Evolutionary conservation across 1,140 invertebrate species (phyloP), one percentile per base, ranked within the genome.

Genomic region (Dendroctonus valens): DNA sequence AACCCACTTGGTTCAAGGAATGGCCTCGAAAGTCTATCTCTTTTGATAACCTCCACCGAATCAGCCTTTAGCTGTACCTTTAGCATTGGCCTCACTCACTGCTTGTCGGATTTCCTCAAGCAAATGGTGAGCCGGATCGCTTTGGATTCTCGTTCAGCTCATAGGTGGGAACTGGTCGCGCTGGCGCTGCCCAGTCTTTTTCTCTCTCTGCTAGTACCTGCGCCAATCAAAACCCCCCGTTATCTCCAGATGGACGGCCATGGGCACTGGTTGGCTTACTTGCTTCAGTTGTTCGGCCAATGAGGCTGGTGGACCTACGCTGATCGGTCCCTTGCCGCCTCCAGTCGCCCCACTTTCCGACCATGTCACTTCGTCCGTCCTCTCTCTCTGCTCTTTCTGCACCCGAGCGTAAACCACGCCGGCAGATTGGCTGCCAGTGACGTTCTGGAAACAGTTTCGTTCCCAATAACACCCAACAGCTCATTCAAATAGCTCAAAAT

Each of bases 241-340:
- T 9, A 46, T 46, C 1, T 46, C 37, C 55, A 26, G 26, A 26
- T 26, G 1, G 26, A 3, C 26, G 26, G 26, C 26, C n/a, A 26
- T 26, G 26, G 26, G 26, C 26, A 26, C 26, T 26, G 26, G 3
- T 39, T 9, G 46, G 48, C 39, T 65, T 71, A 92, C 89, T 77
- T 91, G 90, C 81, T 91, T 91, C 63, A 93, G 81, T 75, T 93
- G 91, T 76, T 93, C 91, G 0, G 90, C 90, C 55, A 93, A 81
- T 50, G 88, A 91, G 69, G 87, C 81, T 11, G 89, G 85, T 51
- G 89, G 87, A 72, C 87, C 87, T 78, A 79, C 63, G 7, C 69
- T 70, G 50, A 67, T 70, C 8, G 51, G 61, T 0, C 68, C 65
- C 59, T 74, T 75, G 41, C 67, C 71, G 9, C 55, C 59, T 5